Conservation (phyloP, 2,113 vertebrate species). For the Melospiza georgiana region DNA sequence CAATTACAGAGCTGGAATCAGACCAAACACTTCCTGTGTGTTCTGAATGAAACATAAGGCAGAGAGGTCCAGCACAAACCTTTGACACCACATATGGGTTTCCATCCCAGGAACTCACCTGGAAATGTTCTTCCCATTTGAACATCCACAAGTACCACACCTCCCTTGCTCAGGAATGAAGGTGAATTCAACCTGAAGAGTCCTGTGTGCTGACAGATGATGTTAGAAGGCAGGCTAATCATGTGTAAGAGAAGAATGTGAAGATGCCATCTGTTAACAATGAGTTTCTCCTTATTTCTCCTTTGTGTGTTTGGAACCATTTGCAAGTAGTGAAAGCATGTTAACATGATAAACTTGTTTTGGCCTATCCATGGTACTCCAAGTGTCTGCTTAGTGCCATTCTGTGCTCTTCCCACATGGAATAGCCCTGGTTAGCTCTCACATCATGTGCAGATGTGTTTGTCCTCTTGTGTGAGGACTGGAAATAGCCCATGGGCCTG, state of each 20-base stretch:
- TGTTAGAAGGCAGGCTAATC: neutral
- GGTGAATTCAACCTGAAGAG: neutral
- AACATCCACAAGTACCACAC: neutral
- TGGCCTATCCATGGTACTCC: fast-evolving
- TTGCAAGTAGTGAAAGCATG: neutral
- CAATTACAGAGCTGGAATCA: neutral
- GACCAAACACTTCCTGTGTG: neutral
- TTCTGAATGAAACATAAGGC: neutral
- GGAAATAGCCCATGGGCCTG: neutral
- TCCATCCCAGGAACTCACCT: neutral
- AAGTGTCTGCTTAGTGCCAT: neutral
- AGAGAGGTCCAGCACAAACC: neutral
- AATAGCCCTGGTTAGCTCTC: neutral
- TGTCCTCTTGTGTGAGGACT: neutral
- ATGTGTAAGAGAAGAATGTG: neutral
- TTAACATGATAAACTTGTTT: neutral
- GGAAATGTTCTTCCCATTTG: neutral
- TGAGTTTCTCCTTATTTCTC: neutral
- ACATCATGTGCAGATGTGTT: fast-evolving
- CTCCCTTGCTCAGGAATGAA: neutral
- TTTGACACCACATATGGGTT: neutral
- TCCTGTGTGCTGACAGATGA: neutral
- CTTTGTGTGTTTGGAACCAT: neutral
- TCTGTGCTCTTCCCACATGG: fast-evolving
- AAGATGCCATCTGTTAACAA: neutral